A percentile compares a stretch with the other conserved stretches of the same genome.
These are phyloP conservation scores for Crotophaga sulcirostris DNA, from an alignment of 2,113 vertebrate species.

Conservation along the genomic window DNA sequence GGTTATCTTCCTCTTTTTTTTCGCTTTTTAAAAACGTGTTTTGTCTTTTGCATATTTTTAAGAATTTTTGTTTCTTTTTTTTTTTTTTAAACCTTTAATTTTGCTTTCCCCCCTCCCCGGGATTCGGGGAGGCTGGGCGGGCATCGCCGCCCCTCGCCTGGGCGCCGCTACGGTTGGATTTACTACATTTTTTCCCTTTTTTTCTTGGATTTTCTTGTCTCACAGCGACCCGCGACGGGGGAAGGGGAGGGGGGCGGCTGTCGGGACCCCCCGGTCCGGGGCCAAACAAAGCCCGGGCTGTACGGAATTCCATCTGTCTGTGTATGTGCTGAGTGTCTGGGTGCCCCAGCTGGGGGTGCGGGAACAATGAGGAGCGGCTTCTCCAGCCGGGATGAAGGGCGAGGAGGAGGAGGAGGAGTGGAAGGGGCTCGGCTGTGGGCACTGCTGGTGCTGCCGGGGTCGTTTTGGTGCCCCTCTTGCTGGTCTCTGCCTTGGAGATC, in stretches of 20 bases:
- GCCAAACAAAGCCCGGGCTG: conserved; percentile 4
- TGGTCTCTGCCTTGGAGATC: not conserved
- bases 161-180: not conserved
- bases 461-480: not conserved
- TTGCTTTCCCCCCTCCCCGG: not conserved
- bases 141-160: not conserved
- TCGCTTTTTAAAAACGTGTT: not conserved
- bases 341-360: not conserved
- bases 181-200: not conserved
- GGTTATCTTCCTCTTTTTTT: not conserved
- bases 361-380: not conserved
- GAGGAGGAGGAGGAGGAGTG: not conserved
- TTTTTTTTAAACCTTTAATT: not conserved
- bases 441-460: not conserved
- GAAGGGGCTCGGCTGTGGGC: not conserved
- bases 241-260: not conserved
- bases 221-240: not conserved
- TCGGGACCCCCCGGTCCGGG: not conserved
- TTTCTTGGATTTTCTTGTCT: not conserved
- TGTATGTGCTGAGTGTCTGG: too few species aligned
- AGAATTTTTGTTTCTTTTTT: not conserved
- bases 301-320: too few species aligned
- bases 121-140: not conserved
- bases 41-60: not conserved
- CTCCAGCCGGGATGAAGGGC: not conserved